Evolutionary conservation across 1,140 invertebrate genomes (phyloP), one percentile per base, ranked within the genome.

Genomic region (Bombus balteatus): DNA sequence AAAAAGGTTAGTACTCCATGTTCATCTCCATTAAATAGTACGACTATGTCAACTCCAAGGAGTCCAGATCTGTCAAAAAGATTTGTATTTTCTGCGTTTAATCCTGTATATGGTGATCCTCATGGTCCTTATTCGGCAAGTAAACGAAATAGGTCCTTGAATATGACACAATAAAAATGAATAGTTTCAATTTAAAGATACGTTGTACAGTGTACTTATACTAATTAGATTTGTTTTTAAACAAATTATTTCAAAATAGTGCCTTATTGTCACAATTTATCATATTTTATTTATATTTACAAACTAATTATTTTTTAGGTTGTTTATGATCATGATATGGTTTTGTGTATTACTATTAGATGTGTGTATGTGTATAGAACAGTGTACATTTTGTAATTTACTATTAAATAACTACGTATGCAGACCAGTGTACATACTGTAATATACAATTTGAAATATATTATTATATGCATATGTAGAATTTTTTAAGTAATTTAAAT

Each of bases 51-150:
- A 76, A 92, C 90, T 72, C 91, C 93, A 13, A 91, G 89, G 68
- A 89, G 66, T 81, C 87, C 89, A 41, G 86, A 84, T 53, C 88
- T 92, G 41, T 92, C 93, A 0, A 87, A 92, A 43, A 93, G 92
- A 78, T 94, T 62, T 62, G 13, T 94, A 28, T 95, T 95, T 59
- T 95, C 94, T 15, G 91, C 95, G 22, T 91, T 90, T 18, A 77
- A 88, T 25, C 80, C 59, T n/a, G 59, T 62, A n/a, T 62, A 62
- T n/a, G 59, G 59, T 62, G 59, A 62, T 62, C 59, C 59, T n/a
- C 59, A 28, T 62, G 59, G 59, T 5, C 59, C 22, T n/a, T 62
- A 62, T n/a, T 62, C 59, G 28, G 28, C 59, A 62, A 62, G 59
- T n/a, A 62, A 62, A 62, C 66, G 70, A 43, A 72, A 72, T 41